phyloP scores from a whole-genome alignment of 2,797 vertebrate genomes.

The Malurus splendens region DNA sequence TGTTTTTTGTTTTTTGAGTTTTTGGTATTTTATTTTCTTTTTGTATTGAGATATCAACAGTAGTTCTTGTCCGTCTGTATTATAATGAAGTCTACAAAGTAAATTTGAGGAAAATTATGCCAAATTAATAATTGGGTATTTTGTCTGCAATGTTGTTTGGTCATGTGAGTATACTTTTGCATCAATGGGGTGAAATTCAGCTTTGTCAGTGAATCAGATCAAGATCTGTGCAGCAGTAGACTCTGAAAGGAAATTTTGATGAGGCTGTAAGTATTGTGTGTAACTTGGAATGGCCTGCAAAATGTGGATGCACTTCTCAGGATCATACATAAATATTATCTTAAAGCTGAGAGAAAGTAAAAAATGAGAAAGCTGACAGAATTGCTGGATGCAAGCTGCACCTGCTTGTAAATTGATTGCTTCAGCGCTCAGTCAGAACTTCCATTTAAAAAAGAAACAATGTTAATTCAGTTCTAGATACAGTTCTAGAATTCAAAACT shows the following conservation, averaged over 20 bases:
- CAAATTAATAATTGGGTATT: background rate
- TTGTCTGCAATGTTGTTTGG: background rate
- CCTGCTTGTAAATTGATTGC: background rate
- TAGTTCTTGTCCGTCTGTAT: background rate
- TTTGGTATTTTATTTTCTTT: background rate
- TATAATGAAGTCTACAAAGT: background rate
- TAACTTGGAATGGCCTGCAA: background rate
- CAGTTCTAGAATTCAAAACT: background rate
- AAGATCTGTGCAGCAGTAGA: background rate
- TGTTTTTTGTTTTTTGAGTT: too few relatives aligned
- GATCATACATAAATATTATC: background rate
- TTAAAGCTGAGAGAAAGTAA: background rate
- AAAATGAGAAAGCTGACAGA: background rate
- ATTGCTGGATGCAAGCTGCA: background rate
- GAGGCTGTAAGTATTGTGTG: background rate
- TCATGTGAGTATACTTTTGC: background rate
- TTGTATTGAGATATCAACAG: background rate
- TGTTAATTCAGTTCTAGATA: background rate
- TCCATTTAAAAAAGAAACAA: accelerated
- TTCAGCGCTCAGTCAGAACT: background rate
- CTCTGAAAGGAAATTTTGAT: background rate
- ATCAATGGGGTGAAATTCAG: background rate
- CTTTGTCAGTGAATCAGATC: background rate
- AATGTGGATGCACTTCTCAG: background rate
- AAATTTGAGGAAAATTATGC: background rate